Percentiles rank a stretch among this genome's conserved stretches.
Evolutionary conservation across 2,113 vertebrate species (phyloP).

Genomic region (Zosterops borbonicus): DNA sequence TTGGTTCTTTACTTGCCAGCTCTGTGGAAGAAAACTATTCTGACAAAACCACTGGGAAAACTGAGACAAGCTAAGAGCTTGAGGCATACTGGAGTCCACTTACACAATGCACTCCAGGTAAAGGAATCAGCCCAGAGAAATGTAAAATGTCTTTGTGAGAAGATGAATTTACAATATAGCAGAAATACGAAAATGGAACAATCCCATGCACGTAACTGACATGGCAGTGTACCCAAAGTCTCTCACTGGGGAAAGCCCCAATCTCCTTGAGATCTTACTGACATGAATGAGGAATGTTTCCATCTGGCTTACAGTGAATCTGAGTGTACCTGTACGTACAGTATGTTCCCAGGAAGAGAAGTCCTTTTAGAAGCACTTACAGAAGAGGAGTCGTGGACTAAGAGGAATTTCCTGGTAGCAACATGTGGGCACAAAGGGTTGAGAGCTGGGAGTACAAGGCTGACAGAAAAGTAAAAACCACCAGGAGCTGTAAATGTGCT

Average conservation of each 20-base stretch:
- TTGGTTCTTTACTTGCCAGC: background rate
- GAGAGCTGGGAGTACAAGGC: background rate
- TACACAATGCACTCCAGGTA: background rate
- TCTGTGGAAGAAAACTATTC: background rate
- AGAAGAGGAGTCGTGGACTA: background rate
- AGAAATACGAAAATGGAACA: background rate
- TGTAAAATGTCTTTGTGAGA: background rate
- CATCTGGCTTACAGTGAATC: background rate
- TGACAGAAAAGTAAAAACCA: background rate
- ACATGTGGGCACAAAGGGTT: background rate
- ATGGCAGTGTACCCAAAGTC: background rate
- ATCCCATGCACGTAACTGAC: background rate
- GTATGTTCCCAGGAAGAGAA: background rate
- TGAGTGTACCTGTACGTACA: rapidly evolving
- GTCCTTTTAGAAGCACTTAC: background rate
- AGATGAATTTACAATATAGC: background rate
- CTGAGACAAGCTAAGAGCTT: background rate
- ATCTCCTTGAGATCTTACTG: background rate
- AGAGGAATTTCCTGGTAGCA: background rate
- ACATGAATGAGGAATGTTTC: background rate
- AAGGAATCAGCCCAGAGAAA: background rate
- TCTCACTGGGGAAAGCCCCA: background rate
- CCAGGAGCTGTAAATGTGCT: background rate
- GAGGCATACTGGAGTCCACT: background rate
- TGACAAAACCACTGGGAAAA: background rate